phyloP scores from a whole-genome alignment of 2,797 vertebrate genomes.

The Notoglanidium macrostoma region DNA sequence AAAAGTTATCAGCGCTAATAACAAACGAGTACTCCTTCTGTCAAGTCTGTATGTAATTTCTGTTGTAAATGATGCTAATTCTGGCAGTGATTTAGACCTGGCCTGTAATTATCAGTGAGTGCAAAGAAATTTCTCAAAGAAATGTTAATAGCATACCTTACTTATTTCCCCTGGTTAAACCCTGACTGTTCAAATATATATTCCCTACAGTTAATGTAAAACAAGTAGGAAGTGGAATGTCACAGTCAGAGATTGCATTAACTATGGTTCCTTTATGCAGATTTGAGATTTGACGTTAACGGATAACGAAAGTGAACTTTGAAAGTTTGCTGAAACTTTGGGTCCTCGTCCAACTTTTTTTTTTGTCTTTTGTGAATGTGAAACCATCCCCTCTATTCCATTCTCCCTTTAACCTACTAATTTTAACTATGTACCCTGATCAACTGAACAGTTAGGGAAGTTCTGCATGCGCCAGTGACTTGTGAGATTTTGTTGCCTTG shows the following conservation, averaged over 20 bases:
- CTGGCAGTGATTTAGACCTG: slow-evolving; percentile 34
- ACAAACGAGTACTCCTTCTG: background rate
- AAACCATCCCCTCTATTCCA: background rate
- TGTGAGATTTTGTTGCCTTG: background rate
- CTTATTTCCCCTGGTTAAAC: slow-evolving; percentile 1
- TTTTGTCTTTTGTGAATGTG: background rate
- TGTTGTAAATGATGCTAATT: slow-evolving; percentile 46
- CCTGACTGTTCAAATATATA: background rate
- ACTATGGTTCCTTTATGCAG: slow-evolving; percentile 5
- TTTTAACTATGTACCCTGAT: slow-evolving; percentile 33
- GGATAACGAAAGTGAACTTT: background rate
- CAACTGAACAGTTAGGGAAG: slow-evolving; percentile 22
- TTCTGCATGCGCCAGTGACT: background rate
- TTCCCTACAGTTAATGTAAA: background rate
- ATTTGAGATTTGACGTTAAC: slow-evolving; percentile 31
- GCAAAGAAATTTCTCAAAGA: slow-evolving; percentile 10
- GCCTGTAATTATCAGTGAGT: slow-evolving; percentile 14
- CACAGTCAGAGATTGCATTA: background rate
- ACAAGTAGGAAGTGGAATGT: background rate
- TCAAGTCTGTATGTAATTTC: slow-evolving; percentile 3
- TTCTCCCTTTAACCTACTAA: background rate
- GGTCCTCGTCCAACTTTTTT: slow-evolving; percentile 17
- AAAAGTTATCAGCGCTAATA: background rate
- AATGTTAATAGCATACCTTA: slow-evolving; percentile 18
- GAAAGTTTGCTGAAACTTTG: background rate